Evolutionary conservation across 2,797 vertebrate genomes (phyloP).

Genomic region (Scomberomorus guttatus): DNA sequence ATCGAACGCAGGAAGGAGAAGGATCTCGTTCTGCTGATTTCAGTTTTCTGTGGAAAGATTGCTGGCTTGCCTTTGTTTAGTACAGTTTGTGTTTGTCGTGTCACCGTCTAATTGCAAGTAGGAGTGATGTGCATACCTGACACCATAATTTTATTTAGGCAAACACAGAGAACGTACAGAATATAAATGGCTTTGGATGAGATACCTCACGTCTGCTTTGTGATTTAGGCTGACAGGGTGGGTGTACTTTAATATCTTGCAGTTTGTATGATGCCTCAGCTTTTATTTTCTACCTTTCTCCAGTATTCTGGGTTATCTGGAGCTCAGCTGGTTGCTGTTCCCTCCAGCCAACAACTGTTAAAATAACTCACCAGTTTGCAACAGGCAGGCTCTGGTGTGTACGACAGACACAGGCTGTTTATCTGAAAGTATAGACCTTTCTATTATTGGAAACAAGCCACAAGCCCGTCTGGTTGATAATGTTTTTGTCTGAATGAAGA

Average conservation of each 20-base stretch:
- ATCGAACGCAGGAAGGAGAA: background rate
- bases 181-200: background rate
- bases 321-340: constrained; percentile 31
- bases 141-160: too few relatives aligned
- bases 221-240: background rate
- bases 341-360: constrained; percentile 32
- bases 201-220: background rate
- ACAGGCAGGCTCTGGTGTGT: constrained; percentile 28
- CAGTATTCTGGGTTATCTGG: constrained; percentile 6
- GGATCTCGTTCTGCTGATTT: background rate
- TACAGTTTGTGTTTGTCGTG: background rate
- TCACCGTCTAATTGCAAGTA: too few relatives aligned
- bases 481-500: constrained; percentile 32
- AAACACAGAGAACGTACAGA: too few relatives aligned
- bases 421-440: constrained; percentile 12
- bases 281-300: background rate
- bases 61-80: background rate
- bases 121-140: too few relatives aligned
- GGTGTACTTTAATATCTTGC: background rate
- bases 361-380: constrained; percentile 39
- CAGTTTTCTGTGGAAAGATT: background rate
- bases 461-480: constrained; percentile 38
- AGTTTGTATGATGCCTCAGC: background rate
- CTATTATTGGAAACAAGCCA: constrained; percentile 34
- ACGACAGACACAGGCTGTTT: constrained; percentile 19